phyloP scores from a whole-genome alignment of 2,113 vertebrate species.

The Python bivittatus region DNA sequence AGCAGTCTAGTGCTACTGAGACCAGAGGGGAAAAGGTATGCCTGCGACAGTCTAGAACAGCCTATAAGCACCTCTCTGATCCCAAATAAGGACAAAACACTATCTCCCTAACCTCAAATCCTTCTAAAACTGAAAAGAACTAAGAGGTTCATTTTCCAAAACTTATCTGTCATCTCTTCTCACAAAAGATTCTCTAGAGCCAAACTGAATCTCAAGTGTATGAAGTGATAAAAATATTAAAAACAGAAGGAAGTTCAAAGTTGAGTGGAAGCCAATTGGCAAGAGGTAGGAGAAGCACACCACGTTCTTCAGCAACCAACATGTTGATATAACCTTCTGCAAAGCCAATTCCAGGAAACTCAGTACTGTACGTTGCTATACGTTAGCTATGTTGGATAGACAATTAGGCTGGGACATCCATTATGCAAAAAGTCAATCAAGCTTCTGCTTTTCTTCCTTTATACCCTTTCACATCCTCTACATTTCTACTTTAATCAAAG shows the following conservation, averaged over 20 bases:
- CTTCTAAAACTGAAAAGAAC: not conserved
- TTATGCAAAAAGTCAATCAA: not conserved
- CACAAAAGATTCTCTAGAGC: not conserved
- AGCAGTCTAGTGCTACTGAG: not conserved
- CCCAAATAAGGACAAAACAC: not conserved
- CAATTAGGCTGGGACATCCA: not conserved
- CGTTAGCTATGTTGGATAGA: not conserved
- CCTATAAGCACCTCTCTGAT: not conserved
- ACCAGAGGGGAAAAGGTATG: not conserved
- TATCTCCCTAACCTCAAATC: not conserved
- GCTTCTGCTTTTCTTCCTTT: not conserved
- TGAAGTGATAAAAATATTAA: not conserved
- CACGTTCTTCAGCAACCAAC: not conserved
- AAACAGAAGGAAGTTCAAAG: not conserved
- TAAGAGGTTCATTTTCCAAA: not conserved
- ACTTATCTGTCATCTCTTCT: not conserved
- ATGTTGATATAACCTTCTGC: not conserved
- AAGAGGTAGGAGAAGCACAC: not conserved
- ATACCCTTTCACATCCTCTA: not conserved
- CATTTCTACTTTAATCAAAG: not conserved
- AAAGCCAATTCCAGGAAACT: not conserved
- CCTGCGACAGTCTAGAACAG: not conserved
- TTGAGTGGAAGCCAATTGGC: not conserved
- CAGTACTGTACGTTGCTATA: slow-evolving; percentile 4
- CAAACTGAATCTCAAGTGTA: not conserved